Percentiles rank a stretch among this genome's conserved stretches.
Evolutionary conservation across 2,797 vertebrate genomes (phyloP).

Genomic region (Crocidura indochinensis): DNA sequence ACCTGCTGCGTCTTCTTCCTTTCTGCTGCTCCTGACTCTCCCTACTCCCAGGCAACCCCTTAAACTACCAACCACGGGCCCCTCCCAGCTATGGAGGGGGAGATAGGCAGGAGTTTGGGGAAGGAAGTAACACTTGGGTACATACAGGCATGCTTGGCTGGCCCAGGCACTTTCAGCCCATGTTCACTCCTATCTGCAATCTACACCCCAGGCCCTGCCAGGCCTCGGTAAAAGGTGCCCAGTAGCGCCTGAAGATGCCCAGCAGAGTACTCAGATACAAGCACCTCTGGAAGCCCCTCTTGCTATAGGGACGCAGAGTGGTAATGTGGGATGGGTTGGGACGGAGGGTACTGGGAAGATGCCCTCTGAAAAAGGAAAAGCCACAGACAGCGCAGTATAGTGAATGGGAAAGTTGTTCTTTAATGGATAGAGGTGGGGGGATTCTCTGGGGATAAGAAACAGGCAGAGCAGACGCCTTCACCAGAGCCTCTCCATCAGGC

Average conservation of each 20-base stretch:
- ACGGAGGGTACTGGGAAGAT: not conserved
- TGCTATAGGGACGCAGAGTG: accelerated
- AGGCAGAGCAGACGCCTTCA: not conserved
- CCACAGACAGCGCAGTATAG: not conserved
- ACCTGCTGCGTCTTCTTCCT: too few relatives aligned
- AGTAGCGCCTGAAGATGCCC: not conserved
- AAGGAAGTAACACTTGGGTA: not conserved
- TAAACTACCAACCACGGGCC: too few relatives aligned
- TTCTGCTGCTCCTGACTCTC: too few relatives aligned
- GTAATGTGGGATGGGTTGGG: too few relatives aligned
- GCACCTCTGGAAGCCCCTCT: not conserved
- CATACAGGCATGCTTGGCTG: not conserved
- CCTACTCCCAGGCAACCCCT: too few relatives aligned
- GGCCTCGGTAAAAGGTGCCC: not conserved
- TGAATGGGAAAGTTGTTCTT: not conserved
- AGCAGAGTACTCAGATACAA: not conserved
- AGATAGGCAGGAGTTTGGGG: too few relatives aligned
- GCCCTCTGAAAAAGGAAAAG: not conserved
- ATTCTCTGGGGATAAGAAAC: not conserved
- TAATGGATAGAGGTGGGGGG: not conserved
- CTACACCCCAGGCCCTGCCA: not conserved
- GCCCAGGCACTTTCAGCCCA: not conserved
- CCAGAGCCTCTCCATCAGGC: not conserved
- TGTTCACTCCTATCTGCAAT: not conserved
- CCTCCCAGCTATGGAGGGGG: too few relatives aligned